Evolutionary conservation across 2,113 vertebrate species (phyloP).

Genomic region (Oceanites oceanicus): DNA sequence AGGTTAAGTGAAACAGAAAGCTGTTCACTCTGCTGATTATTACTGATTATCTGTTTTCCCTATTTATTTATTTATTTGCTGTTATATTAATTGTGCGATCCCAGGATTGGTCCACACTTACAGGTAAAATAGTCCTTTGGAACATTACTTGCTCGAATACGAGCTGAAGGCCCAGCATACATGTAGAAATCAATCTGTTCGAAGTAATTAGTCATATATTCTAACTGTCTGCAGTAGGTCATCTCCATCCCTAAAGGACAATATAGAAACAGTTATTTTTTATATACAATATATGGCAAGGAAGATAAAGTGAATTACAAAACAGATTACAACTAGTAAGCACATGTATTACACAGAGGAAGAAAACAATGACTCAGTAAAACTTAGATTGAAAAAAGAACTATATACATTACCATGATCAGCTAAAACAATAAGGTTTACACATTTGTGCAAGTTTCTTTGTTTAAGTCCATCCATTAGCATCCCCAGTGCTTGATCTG

Average conservation of each 20-base stretch:
- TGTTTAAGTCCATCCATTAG: conserved; percentile 90
- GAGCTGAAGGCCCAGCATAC: conserved; percentile 85
- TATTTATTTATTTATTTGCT: not conserved
- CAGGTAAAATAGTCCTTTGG: conserved; percentile 83
- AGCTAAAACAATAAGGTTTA: conserved; percentile 87
- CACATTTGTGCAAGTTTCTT: conserved; percentile 84
- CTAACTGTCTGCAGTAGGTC: conserved; percentile 78
- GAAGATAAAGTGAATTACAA: not conserved
- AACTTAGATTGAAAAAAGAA: not conserved
- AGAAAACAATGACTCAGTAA: not conserved
- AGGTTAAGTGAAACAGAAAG: not conserved
- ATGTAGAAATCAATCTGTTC: conserved; percentile 75
- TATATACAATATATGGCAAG: not conserved
- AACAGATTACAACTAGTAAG: not conserved
- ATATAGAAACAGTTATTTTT: not conserved
- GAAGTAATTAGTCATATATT: conserved; percentile 82
- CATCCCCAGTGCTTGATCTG: conserved; percentile 82
- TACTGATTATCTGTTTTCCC: not conserved
- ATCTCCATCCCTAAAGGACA: conserved; percentile 88
- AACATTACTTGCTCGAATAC: conserved; percentile 79
- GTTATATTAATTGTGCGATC: not conserved
- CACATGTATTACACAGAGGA: not conserved
- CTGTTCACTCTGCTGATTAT: not conserved
- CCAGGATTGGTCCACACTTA: conserved; percentile 67
- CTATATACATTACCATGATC: conserved; percentile 86